Evolutionary conservation across 2,797 vertebrate genomes (phyloP), one percentile per base, ranked within the genome.

Genomic region (Arnoldichthys spilopterus): DNA sequence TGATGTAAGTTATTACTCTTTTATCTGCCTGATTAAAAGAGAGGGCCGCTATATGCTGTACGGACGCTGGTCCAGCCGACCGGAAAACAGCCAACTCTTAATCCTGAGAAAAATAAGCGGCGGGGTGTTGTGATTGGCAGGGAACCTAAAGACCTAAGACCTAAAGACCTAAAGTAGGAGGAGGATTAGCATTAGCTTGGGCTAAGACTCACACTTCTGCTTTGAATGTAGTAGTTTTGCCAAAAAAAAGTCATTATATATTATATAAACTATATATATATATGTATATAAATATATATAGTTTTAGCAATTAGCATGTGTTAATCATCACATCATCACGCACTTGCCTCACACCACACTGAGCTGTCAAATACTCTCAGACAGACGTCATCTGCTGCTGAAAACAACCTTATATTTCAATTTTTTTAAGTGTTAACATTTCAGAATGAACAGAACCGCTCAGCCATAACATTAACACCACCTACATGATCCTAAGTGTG

Each of bases 21-120:
- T 90, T 89, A 89, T 84, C 85, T 86, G 77, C 6, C 87, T 93
- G 92, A 93, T 93, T 93, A 94, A 90, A 93, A 91, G 84, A 92
- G 91, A 87, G 64, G 76, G 22, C 59, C 45, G 79, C 54, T 79
- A 77, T 87, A 86, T 90, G 90, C 90, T 87, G 91, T 86, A 88
- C 87, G 47, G 76, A 77, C 82, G 81, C 87, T 87, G 86, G 91
- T 92, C 91, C 90, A 90, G 84, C 85, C 83, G 82, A 84, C 86
- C 67, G 79, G 87, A 88, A 91, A 79, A 85, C 81, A 73, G 51
- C 67, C 54, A 72, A 28, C 75, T 37, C 76, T 56, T 75, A 79
- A 76, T 74, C 72, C 76, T 34, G 64, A 54, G 74, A 30, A 74
- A 82, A 77, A 83, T 13, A 83, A 78, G 75, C 30, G n/a, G 20